Conservation (phyloP, 2,888 invertebrate genomes). For the Sipha maydis region DNA sequence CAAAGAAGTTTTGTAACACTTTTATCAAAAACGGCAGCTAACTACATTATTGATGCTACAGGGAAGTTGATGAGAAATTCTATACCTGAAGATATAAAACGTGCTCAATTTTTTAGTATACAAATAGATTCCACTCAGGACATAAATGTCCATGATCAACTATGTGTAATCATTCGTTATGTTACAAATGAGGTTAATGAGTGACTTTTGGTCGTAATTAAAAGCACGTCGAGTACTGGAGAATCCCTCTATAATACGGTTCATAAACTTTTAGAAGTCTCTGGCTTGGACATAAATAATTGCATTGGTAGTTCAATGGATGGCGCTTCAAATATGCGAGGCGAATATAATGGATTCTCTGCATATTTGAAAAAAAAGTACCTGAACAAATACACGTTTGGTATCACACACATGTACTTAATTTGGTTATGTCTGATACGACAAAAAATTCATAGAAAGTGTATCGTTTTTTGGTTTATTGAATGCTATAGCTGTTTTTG, state of each 20-base stretch:
- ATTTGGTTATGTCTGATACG: too few relatives aligned
- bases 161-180: conserved; percentile 15
- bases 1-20: neutral
- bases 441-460: conserved; percentile 21
- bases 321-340: conserved; percentile 1
- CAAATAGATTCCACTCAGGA: conserved; percentile 12
- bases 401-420: too few relatives aligned
- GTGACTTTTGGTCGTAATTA: neutral
- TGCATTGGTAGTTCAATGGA: neutral
- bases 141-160: conserved; percentile 1
- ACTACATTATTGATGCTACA: too few relatives aligned
- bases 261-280: neutral
- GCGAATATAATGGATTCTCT: conserved; percentile 2
- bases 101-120: conserved; percentile 12
- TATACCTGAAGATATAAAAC: too few relatives aligned
- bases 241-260: neutral
- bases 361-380: neutral
- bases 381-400: too few relatives aligned
- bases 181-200: conserved; percentile 15
- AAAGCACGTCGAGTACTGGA: neutral
- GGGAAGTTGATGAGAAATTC: too few relatives aligned
- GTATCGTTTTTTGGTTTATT: neutral
- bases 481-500: conserved; percentile 26
- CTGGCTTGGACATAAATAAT: neutral
- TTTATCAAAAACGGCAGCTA: too few relatives aligned